Evolutionary conservation across 2,797 vertebrate genomes (phyloP).

Genomic region (Garrulus glandarius): DNA sequence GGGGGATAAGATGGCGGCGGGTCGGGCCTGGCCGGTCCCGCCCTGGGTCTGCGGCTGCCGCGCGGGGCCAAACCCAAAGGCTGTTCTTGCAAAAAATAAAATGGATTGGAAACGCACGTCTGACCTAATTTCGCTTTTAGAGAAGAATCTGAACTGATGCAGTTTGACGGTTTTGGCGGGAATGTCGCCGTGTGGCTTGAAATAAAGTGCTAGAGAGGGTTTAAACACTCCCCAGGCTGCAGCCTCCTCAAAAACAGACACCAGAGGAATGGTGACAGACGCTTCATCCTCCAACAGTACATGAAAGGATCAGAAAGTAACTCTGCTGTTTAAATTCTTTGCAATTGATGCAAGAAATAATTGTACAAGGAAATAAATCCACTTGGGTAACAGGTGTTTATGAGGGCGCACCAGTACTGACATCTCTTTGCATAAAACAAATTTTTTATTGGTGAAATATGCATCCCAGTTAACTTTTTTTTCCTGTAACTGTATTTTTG

Average conservation of each 20-base stretch:
- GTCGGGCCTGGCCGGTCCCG: too few relatives aligned
- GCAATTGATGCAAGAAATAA: fast-evolving
- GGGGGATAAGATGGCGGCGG: not conserved
- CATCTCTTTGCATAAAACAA: not conserved
- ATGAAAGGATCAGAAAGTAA: not conserved
- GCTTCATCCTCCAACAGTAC: not conserved
- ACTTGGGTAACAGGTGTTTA: not conserved
- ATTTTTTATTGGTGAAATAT: not conserved
- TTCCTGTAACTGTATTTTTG: not conserved
- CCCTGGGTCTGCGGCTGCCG: fast-evolving
- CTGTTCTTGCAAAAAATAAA: not conserved
- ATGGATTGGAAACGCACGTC: fast-evolving
- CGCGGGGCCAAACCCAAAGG: too few relatives aligned
- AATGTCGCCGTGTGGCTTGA: not conserved
- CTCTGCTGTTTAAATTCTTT: not conserved
- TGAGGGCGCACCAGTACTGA: not conserved
- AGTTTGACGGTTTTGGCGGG: not conserved
- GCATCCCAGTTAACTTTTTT: not conserved
- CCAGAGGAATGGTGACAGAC: not conserved
- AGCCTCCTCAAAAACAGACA: not conserved
- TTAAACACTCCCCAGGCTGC: not conserved
- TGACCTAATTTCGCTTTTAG: not conserved
- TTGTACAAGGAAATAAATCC: not conserved
- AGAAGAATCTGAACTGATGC: not conserved
- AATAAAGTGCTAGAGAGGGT: not conserved